Base-by-base conservation (phyloP, 2,113 vertebrate species). In the Parus major region DNA sequence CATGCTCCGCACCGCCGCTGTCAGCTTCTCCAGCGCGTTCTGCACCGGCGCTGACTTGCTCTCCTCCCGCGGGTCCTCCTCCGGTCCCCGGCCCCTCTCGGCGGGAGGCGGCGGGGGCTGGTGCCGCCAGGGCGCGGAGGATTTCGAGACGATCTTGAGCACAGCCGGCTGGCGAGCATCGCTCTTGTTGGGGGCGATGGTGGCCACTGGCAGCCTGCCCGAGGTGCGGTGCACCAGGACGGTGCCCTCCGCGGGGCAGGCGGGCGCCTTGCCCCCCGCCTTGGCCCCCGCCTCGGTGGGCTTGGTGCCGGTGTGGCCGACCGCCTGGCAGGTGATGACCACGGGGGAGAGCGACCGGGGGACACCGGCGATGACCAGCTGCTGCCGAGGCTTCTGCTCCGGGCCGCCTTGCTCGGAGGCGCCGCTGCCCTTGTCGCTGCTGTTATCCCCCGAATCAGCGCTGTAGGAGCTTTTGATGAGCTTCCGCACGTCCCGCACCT, bases 1-100 rank as follows among this genome's bases (percentile, higher is more conserved):
- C 99, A 99, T 99, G 55, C 99, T 99, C 75, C 99, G 98, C 73
- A 99, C 99, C 0, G 99, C 99, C 0, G 99, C 99, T 19, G 99
- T 99, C 52, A 99, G 98, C 96, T 99, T 99, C 88, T 99, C 98
- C 88, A 99, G 95, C 5, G 99, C 99, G 17, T 92, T 98, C 28
- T 97, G 98, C 73, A 89, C 91, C 3, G 95, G 55, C 13, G 86
- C 84, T 64, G 97, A 90, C 46, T 98, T 98, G n/a, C 96, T 96
- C 19, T 98, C 98, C 82, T 98, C 98, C 78, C 89, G 94, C 2
- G 92, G 52, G 56, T 98, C 98, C 92, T 98, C 98, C 2, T 99
- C 56, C 1, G 97, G 96, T 1, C 46, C 94, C 25, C 95, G 91
- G 17, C 44, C 23, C 69, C 96, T 98, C 28, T 99, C 98, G 16